A percentile compares a stretch with the other conserved stretches of the same genome.
Conservation (phyloP, 2,888 invertebrate genomes). For the Heteromurus nitidus region DNA sequence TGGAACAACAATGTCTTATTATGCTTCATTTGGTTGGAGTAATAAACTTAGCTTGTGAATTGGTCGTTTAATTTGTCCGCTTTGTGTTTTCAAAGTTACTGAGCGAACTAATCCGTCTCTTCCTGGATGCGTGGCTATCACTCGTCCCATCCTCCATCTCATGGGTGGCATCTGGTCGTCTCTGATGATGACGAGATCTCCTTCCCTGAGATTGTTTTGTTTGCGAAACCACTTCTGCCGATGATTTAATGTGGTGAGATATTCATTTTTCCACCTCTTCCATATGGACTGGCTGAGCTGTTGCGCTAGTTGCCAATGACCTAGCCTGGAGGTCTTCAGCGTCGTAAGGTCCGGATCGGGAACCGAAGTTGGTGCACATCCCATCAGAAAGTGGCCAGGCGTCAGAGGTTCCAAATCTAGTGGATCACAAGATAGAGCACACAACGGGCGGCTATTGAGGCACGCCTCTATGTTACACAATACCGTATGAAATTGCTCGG, state of each 20-base stretch:
- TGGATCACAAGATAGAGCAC: neutral
- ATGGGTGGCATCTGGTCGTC: constrained; percentile 49
- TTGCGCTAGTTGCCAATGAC: constrained; percentile 52
- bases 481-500: constrained; percentile 74
- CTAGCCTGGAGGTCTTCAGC: constrained; percentile 11
- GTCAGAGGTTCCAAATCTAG: neutral
- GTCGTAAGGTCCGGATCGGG: constrained; percentile 29
- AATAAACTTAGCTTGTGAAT: too few relatives aligned
- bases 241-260: constrained; percentile 53
- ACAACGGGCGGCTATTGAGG: constrained; percentile 70
- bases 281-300: constrained; percentile 51
- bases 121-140: constrained; percentile 73
- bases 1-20: too few relatives aligned
- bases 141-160: constrained; percentile 72
- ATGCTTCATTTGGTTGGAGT: too few relatives aligned
- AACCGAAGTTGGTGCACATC: constrained; percentile 67
- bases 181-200: constrained; percentile 54
- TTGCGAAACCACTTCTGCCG: constrained; percentile 44
- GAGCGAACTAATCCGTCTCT: constrained; percentile 73
- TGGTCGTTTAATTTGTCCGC: too few relatives aligned
- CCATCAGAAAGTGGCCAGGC: constrained; percentile 68
- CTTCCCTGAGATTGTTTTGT: constrained; percentile 20
- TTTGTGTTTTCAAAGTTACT: constrained; percentile 73
- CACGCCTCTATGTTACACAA: constrained; percentile 73
- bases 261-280: constrained; percentile 54